Evolutionary conservation across 1,140 invertebrate species (phyloP), one percentile per base, ranked within the genome.

Genomic region (Amyelois transitella): DNA sequence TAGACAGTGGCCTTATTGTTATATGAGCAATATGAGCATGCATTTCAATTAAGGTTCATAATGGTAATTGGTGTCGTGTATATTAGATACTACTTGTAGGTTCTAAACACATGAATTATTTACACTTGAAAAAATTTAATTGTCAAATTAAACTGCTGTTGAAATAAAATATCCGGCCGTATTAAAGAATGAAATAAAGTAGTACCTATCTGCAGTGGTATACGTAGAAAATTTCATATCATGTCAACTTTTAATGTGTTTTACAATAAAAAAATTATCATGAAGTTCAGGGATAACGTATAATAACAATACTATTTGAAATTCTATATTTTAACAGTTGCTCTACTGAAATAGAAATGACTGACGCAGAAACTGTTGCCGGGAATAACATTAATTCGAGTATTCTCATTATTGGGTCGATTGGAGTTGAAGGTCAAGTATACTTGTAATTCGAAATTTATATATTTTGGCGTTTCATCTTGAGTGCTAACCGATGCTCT

Each of bases 1-100:
- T 51, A 61, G 43, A 59, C 48, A 62, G 55, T 65, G 60, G 52
- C 45, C 51, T 58, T 75, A 75, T 75, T 74, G 71, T 38, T 38
- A 38, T 63, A 66, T 58, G 55, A 60, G 69, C 71, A 69, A 38
- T 63, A 66, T 58, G 55, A 60, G 69, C 71, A 69, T 77, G 77
- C 77, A 70, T 76, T 79, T 85, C 79, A 81, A 85, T 85, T 81
- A 79, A 79, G 63, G 64, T 64, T 68, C 69, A 77, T 81, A 67
- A 79, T 54, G 64, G 71, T 79, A 80, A 83, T 83, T 83, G 77
- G 61, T 72, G 66, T 63, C 54, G 25, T 44, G 43, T 48, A 12
- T 48, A 48, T 8, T 48, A 48, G 1, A 58, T 19, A 19, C 10
- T 19, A 7, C 19, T n/a, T 45, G 18, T 45, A 18, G 3, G 0